Conservation (phyloP, 2,888 invertebrate genomes). For the Gari tellinella region DNA sequence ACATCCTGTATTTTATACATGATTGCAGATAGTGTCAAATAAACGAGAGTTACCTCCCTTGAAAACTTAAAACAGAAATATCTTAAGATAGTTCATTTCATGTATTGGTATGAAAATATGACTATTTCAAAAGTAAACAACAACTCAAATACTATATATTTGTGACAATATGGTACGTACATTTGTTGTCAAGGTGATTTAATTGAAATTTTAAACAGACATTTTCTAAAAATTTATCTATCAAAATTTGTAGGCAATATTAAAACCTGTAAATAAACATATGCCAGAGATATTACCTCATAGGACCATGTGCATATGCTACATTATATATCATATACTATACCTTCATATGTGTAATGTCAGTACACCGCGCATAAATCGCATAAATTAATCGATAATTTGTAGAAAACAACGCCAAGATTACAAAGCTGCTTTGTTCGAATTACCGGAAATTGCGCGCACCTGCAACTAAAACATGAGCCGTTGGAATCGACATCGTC, state of each 20-base stretch:
- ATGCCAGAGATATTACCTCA: neutral
- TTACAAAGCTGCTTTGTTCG: slow-evolving; percentile 64
- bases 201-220: slow-evolving; percentile 4
- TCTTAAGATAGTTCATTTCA: no score
- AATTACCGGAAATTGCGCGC: slow-evolving; percentile 60
- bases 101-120: no score
- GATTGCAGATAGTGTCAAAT: no score
- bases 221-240: slow-evolving; percentile 8
- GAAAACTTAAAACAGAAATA: no score
- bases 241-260: neutral
- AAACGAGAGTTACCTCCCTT: no score
- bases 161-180: neutral
- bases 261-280: no score
- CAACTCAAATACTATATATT: no score
- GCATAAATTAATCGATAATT: slow-evolving; percentile 57
- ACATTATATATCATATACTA: slow-evolving; percentile 9
- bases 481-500: no score
- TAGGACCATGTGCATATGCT: slow-evolving; percentile 24
- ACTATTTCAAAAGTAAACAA: no score
- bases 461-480: slow-evolving; percentile 35
- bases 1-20: no score
- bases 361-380: slow-evolving; percentile 38
- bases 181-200: slow-evolving; percentile 29
- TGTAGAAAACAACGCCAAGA: slow-evolving; percentile 61
- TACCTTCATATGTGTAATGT: slow-evolving; percentile 58